A percentile compares a stretch with the other conserved stretches of the same genome.
These are phyloP conservation scores for Sphenopsis melanotis DNA, from an alignment of 2,797 vertebrate genomes.

Conservation along the genomic window DNA sequence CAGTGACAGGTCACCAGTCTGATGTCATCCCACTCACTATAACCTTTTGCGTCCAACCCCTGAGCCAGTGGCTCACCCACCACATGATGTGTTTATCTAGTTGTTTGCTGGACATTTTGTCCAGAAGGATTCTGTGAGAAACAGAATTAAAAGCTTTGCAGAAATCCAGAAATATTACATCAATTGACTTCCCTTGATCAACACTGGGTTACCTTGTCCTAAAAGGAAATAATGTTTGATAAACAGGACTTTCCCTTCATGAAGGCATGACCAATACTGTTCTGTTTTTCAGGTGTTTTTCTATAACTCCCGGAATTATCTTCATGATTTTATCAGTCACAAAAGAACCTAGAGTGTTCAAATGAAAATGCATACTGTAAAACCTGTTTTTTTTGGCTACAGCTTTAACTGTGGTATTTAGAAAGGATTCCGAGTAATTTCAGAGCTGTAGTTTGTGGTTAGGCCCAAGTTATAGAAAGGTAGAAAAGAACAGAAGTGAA, in stretches of 20 bases:
- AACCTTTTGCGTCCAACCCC: accelerated
- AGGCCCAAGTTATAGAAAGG: background rate
- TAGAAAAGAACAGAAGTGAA: background rate
- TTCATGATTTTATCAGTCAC: background rate
- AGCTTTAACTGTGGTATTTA: background rate
- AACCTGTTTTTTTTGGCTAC: background rate
- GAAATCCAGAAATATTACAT: background rate
- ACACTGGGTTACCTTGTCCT: no score
- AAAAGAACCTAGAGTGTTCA: background rate
- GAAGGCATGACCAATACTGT: accelerated
- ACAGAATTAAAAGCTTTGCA: background rate
- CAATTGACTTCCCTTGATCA: background rate
- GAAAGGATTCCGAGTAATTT: background rate
- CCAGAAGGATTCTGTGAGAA: background rate
- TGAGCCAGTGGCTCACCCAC: background rate
- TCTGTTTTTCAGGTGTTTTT: background rate
- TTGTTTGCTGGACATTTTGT: background rate
- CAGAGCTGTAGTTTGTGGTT: background rate
- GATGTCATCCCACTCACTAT: background rate
- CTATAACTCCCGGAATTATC: background rate
- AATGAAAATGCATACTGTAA: background rate
- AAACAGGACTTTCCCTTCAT: background rate
- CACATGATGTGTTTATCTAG: background rate
- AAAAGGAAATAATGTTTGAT: background rate
- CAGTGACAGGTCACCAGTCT: background rate